phyloP scores from a whole-genome alignment of 2,113 vertebrate species.

The Lynx canadensis region DNA sequence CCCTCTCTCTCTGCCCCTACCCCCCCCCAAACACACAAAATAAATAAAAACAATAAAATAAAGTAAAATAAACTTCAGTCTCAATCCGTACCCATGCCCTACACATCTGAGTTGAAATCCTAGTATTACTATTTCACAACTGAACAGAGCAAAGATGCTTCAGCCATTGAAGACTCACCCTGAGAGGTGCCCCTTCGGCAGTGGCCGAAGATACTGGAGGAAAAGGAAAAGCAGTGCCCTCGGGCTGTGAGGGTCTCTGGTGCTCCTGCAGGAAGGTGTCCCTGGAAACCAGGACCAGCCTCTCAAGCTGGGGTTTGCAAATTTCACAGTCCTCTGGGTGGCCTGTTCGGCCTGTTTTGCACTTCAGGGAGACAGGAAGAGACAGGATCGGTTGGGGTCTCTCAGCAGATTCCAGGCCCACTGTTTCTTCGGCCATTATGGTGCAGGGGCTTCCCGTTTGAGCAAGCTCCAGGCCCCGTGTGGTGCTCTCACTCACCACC shows the following conservation, averaged over 20 bases:
- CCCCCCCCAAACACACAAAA: too few relatives aligned
- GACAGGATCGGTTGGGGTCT: background rate
- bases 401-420: background rate
- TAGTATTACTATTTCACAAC: background rate
- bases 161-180: background rate
- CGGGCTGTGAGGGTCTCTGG: too few relatives aligned
- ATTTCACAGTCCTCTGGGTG: rapidly evolving
- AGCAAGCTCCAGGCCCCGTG: rapidly evolving
- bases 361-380: background rate
- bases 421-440: background rate
- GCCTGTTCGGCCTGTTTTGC: background rate
- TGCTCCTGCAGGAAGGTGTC: rapidly evolving
- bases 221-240: background rate
- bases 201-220: background rate
- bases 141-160: background rate
- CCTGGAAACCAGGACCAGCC: background rate
- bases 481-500: background rate
- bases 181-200: background rate
- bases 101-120: too few relatives aligned
- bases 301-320: background rate
- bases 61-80: background rate
- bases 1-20: too few relatives aligned
- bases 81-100: background rate
- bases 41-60: too few relatives aligned
- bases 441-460: rapidly evolving